Conservation (phyloP, 2,113 vertebrate species). For the Ranitomeya imitator region DNA sequence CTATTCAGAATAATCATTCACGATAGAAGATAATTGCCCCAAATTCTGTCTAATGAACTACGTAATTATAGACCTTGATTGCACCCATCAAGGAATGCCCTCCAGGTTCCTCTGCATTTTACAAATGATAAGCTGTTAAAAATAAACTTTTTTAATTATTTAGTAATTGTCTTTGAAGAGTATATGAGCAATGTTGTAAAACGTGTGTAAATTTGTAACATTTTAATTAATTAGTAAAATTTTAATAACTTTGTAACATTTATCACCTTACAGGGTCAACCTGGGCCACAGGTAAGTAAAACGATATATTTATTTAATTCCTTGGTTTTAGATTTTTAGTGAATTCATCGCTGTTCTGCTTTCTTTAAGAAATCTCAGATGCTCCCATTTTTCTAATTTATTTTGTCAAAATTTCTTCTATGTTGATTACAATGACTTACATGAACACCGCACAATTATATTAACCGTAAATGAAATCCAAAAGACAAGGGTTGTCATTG, state of each 20-base stretch:
- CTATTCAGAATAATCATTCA: no score
- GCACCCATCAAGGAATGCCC: background rate
- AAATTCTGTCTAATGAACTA: no score
- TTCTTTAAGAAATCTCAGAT: background rate
- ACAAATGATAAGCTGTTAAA: background rate
- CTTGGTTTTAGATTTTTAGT: background rate
- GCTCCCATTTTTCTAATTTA: background rate
- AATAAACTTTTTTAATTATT: no score
- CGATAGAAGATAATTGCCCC: no score
- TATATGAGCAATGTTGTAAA: no score
- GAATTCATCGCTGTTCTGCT: background rate
- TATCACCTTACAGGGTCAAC: conserved; percentile 74
- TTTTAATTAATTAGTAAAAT: background rate
- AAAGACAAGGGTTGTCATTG: no score
- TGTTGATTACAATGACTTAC: background rate
- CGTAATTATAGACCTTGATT: background rate
- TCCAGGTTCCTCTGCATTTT: background rate
- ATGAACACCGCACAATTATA: background rate
- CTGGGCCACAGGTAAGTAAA: conserved; percentile 77
- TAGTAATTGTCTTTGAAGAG: no score
- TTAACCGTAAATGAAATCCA: no score
- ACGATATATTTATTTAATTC: background rate
- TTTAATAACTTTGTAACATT: background rate
- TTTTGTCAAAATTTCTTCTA: no score
- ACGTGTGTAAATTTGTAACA: no score